Evolutionary conservation across 2,797 vertebrate species (phyloP).

Genomic region (Schizopygopsis pylzovi): DNA sequence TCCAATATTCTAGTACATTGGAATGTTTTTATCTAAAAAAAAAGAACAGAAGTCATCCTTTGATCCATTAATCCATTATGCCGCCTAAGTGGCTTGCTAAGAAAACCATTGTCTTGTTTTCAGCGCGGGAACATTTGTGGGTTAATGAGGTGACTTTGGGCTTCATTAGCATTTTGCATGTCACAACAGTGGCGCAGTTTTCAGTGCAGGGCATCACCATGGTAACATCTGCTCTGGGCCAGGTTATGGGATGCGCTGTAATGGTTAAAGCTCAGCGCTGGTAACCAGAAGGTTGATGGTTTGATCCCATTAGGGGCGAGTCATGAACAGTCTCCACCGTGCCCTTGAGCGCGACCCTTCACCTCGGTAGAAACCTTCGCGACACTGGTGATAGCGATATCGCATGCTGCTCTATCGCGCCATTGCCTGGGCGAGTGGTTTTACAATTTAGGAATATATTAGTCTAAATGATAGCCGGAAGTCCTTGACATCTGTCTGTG

Average conservation of each 20-base stretch:
- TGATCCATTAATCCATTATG: background rate
- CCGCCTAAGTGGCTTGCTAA: background rate
- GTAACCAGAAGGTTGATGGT: constrained; percentile 4
- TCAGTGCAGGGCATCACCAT: constrained; percentile 41
- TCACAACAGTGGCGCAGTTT: constrained; percentile 25
- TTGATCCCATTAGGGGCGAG: background rate
- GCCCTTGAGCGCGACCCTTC: background rate
- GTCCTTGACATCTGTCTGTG: background rate
- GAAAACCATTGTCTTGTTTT: constrained; percentile 12
- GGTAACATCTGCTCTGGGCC: constrained; percentile 31
- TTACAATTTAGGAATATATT: background rate
- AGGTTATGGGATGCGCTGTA: constrained; percentile 6
- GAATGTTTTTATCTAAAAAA: background rate
- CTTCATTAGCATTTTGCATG: constrained; percentile 41
- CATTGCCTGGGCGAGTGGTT: background rate
- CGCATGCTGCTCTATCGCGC: background rate
- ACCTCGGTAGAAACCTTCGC: background rate
- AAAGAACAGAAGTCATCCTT: background rate
- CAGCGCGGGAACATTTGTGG: constrained; percentile 19
- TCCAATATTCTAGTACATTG: background rate
- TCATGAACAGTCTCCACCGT: background rate
- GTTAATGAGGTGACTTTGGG: constrained; percentile 48
- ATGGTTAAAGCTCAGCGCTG: background rate
- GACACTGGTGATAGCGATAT: background rate
- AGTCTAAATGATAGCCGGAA: background rate